Evolutionary conservation across 2,888 invertebrate genomes (phyloP), one percentile per base, ranked within the genome.

Genomic region (Ichneumon xanthorius): DNA sequence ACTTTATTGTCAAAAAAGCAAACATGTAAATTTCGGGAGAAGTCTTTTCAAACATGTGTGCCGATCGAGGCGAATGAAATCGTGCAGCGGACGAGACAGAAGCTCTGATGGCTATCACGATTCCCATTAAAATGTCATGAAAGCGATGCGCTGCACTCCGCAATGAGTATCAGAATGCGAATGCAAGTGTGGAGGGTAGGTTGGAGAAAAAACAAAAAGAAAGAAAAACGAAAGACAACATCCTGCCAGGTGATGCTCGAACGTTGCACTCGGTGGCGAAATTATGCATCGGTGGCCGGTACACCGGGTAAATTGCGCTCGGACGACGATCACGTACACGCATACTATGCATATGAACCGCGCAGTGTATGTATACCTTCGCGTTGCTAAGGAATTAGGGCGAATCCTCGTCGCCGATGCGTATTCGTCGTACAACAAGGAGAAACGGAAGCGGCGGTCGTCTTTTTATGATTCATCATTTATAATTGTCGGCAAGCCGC

Each of bases 191-290:
- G 58, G 19, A 11, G 48, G 80, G 30, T 40, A 40, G 65, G n/a
- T 37, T 22, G 72, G 67, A 50, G 19, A 33, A 63, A 11, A 40
- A 11, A 11, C 2, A 11, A 40, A 40, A 40, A 2, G 45, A 53
- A 71, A 19, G 19, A 11, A 26, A 65, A 22, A 65, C 65, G 65
- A 50, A 30, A 71, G 65, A 58, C 77, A 82, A 82, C 82, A 77
- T 82, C 82, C 82, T 82, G 82, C 82, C 77, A 82, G 82, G 82
- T 82, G 82, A 82, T 82, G 63, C 63, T 71, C 82, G 77, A 71
- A 45, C 82, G 76, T 77, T 77, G 76, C 82, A 71, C 77, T 71
- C 65, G 82, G 77, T 82, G 53, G 71, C 50, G 53, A 77, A 77
- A 82, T 82, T 82, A 82, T 82, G 71, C 82, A 77, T 72, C 65